Evolutionary conservation across 2,797 vertebrate genomes (phyloP), one percentile per base, ranked within the genome.

Genomic region (Pipistrellus pipistrellus): DNA sequence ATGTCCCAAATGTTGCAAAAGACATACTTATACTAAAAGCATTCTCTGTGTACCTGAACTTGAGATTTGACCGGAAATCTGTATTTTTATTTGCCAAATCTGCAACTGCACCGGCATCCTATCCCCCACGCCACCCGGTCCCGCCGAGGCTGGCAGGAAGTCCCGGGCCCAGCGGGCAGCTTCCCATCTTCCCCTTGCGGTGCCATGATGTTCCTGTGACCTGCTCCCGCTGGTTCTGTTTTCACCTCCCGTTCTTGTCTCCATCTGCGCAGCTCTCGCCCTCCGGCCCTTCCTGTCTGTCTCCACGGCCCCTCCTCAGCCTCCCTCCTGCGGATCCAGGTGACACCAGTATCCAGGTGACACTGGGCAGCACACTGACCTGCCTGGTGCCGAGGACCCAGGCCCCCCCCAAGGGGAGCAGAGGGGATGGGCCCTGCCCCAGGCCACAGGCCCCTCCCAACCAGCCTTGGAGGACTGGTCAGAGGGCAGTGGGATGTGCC

Each of bases 41-140:
- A 14, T 32, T 80, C 30, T 1, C 38, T 21, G 25, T 64, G 94
- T 38, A 73, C 66, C 68, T 7, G 17, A 85, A 77, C 85, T 51
- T 38, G 62, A 59, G 51, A 35, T 69, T 51, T 53, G 32, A 46
- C 83, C 81, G 46, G 48, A 11, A 80, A 68, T 88, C 59, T 53
- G 23, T 62, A 27, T 55, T 76, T 95, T 88, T 71, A 77, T 71
- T 85, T 82, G 66, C 80, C 59, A 21, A 66, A 46, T 84, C 72
- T 44, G 35, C 35, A 25, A 6, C 48, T 32, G 25, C 46, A 3
- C 17, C 51, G 53, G 76, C 53, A 12, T 72, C 51, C 35, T 4
- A 6, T 14, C 20, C 55, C 14, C 35, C 4, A 2, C 20, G 38
- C 57, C 27, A 48, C 46, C 46, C 0, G 13, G 13, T 73, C 59